Base-by-base conservation (phyloP, 53 echinoderm and acorn worm species). In the Stichopus horrens region DNA sequence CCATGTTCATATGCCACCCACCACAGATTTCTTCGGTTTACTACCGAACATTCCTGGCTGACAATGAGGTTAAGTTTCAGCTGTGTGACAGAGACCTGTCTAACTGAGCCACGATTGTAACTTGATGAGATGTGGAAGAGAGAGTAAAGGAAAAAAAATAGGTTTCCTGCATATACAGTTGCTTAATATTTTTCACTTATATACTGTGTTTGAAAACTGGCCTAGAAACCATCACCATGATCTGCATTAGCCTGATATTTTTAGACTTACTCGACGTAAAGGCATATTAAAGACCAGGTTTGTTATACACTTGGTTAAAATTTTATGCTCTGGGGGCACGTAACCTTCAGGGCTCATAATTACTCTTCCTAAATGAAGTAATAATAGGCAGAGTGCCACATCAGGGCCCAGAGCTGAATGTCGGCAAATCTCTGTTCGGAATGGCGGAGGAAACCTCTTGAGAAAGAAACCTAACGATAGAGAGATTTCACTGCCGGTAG, bases 321-420 rank as follows among this genome's bases (percentile, higher is more conserved):
- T 13, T 16, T 77, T 51, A 52, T 77, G 16, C 63, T 77, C 77
- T 7, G 23, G 9, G 77, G 77, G 53, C 75, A 77, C 37, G 37
- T 77, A 16, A 77, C 54, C 77, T 53, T 77, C 54, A 53, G 77
- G 77, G 77, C 14, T 52, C 7, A 11, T 77, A 77, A 77, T 77
- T 77, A 77, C 53, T 77, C 52, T 77, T 16, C 77, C 77, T 52
- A 77, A 53, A 77, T 77, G 20, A 77, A 77, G 77, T 10, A 53
- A 77, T 77, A 77, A 77, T 52, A 77, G 77, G 52, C 76, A 77
- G 16, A 77, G 16, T 51, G 37, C 54, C 54, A 11, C 77, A 77
- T 77, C 77, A n/a, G 52, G 14, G 9, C 77, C 77, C 77, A 52
- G 14, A 53, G 77, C 77, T 52, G 77, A 77, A 19, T 77, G 77